Conservation (phyloP, 2,797 vertebrate species). For the Phalloptychus januarius region DNA sequence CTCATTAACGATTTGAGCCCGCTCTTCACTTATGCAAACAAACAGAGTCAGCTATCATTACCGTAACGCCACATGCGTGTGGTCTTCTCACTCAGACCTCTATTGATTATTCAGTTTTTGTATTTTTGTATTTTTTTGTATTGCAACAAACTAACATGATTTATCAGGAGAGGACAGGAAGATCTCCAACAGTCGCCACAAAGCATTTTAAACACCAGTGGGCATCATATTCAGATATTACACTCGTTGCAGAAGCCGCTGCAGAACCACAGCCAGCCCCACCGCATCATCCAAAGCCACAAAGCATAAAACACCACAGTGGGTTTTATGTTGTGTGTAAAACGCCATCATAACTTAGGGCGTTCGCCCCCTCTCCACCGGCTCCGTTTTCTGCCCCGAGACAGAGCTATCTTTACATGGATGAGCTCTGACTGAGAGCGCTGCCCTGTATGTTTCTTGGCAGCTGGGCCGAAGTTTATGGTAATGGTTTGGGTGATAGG, state of each 20-base stretch:
- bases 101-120: constrained; percentile 68
- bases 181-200: constrained; percentile 52
- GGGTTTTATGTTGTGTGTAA: constrained; percentile 72
- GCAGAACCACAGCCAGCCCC: constrained; percentile 63
- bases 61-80: constrained; percentile 71
- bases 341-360: constrained; percentile 68
- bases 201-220: constrained; percentile 46
- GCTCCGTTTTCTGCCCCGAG: constrained; percentile 53
- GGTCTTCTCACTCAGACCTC: constrained; percentile 72
- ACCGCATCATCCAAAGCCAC: constrained; percentile 73
- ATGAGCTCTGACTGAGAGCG: constrained; percentile 44
- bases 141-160: constrained; percentile 30
- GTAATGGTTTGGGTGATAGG: constrained; percentile 77
- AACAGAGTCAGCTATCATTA: constrained; percentile 76
- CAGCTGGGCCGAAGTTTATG: constrained; percentile 67
- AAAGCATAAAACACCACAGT: constrained; percentile 75
- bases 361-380: constrained; percentile 39
- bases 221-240: constrained; percentile 58
- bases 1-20: constrained; percentile 80
- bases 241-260: constrained; percentile 47
- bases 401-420: constrained; percentile 75
- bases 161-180: constrained; percentile 50
- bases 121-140: neutral
- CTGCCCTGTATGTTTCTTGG: constrained; percentile 70
- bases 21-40: constrained; percentile 80